Percentiles rank a stretch among this genome's conserved stretches.
Evolutionary conservation across 2,888 invertebrate genomes (phyloP).

Genomic region (Chymomyza caudatula): DNA sequence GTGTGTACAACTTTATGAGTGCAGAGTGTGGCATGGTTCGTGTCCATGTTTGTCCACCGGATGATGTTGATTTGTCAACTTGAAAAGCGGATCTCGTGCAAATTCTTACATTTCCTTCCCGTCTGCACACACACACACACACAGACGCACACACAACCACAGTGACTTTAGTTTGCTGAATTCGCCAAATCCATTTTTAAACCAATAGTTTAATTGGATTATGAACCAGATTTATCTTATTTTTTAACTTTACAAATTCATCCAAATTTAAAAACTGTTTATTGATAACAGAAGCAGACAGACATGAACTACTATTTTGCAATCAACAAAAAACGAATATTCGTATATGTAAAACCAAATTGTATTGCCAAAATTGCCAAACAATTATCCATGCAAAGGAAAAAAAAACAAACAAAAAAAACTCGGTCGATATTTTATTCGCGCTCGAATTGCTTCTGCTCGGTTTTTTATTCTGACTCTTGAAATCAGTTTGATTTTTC

Average conservation of each 20-base stretch:
- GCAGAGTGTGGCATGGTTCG: background rate
- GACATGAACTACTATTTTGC: background rate
- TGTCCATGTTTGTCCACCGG: conserved; percentile 60
- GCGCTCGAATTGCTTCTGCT: background rate
- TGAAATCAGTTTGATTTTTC: background rate
- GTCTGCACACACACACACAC: conserved; percentile 5
- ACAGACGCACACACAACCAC: conserved; percentile 7
- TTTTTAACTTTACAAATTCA: background rate
- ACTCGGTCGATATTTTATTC: background rate
- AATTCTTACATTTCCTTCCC: conserved; percentile 62
- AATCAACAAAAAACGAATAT: conserved; percentile 4
- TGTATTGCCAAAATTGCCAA: conserved; percentile 15
- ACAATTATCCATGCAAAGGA: conserved; percentile 37
- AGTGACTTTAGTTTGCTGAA: background rate
- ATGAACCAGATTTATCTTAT: conserved; percentile 6
- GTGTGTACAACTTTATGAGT: background rate
- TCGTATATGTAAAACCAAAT: background rate
- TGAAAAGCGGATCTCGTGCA: conserved; percentile 66
- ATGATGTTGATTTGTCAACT: conserved; percentile 74
- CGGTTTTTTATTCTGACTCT: background rate
- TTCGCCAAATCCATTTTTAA: background rate
- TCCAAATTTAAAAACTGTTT: background rate
- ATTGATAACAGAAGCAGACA: background rate
- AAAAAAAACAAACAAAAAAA: background rate
- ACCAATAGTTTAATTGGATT: conserved; percentile 5